phyloP scores from a whole-genome alignment of 2,888 invertebrate genomes.

The Sabatieria punctata region DNA sequence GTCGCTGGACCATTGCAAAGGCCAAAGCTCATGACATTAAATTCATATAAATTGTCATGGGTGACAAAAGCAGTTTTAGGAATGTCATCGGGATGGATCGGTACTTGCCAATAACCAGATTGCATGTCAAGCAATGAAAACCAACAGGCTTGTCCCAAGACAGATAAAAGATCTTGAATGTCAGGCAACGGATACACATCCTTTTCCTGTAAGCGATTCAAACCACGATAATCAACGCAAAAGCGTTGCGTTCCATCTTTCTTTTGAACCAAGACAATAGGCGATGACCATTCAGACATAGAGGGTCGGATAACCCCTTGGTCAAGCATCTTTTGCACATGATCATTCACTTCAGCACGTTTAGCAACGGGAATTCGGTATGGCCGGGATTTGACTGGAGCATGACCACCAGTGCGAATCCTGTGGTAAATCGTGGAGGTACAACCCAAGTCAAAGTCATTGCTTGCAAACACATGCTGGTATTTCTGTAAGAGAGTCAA shows the following conservation, averaged over 20 bases:
- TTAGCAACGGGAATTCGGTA: not conserved
- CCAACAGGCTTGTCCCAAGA: slow-evolving; percentile 4
- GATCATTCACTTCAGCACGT: not conserved
- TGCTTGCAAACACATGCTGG: no score
- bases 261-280: slow-evolving; percentile 27
- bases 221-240: slow-evolving; percentile 15
- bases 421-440: not conserved
- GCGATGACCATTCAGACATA: slow-evolving; percentile 25
- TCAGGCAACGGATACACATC: slow-evolving; percentile 11
- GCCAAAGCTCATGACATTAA: slow-evolving; percentile 18
- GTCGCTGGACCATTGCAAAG: slow-evolving; percentile 15
- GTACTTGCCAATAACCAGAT: slow-evolving; percentile 13
- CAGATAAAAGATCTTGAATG: slow-evolving; percentile 9
- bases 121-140: slow-evolving; percentile 11
- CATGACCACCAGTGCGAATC: not conserved
- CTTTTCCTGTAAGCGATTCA: slow-evolving; percentile 11
- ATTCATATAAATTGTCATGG: slow-evolving; percentile 16
- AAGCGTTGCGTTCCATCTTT: slow-evolving; percentile 16
- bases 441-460: not conserved
- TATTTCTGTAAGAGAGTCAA: no score
- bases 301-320: slow-evolving; percentile 14
- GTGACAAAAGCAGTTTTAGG: slow-evolving; percentile 16
- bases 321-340: not conserved
- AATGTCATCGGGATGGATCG: slow-evolving; percentile 9
- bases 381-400: not conserved